These are phyloP conservation scores for Centrocercus urophasianus DNA, from an alignment of 2,113 vertebrate genomes.

Conservation along the genomic window DNA sequence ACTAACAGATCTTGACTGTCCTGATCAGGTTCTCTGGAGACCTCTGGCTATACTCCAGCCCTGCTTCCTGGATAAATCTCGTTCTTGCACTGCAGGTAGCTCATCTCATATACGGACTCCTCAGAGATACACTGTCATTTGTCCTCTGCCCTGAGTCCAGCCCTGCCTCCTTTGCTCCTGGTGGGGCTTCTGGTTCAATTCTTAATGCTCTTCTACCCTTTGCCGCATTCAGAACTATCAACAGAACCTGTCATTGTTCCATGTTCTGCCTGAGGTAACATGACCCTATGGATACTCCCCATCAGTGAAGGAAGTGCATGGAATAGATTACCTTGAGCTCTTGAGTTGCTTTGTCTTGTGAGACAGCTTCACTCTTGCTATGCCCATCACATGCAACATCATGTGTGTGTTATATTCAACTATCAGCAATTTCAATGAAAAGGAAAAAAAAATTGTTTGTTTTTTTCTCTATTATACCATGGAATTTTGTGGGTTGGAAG, in stretches of 20 bases:
- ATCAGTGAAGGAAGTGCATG: background rate
- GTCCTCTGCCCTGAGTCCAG: background rate
- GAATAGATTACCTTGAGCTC: accelerated
- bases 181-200: background rate
- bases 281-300: accelerated
- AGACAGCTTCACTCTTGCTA: background rate
- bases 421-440: too few species aligned
- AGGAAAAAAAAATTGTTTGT: too few species aligned
- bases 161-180: background rate
- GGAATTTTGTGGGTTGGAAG: too few species aligned
- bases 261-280: background rate
- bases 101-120: accelerated
- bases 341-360: background rate
- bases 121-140: accelerated
- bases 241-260: background rate
- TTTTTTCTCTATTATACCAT: background rate
- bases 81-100: background rate
- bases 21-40: accelerated
- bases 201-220: background rate
- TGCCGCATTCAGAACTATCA: accelerated
- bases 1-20: background rate
- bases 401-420: background rate
- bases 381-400: background rate
- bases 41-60: accelerated
- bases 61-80: background rate